These are phyloP conservation scores for Halocynthia aurantium DNA, from an alignment of 23 tunicate genomes.

Conservation along the genomic window DNA sequence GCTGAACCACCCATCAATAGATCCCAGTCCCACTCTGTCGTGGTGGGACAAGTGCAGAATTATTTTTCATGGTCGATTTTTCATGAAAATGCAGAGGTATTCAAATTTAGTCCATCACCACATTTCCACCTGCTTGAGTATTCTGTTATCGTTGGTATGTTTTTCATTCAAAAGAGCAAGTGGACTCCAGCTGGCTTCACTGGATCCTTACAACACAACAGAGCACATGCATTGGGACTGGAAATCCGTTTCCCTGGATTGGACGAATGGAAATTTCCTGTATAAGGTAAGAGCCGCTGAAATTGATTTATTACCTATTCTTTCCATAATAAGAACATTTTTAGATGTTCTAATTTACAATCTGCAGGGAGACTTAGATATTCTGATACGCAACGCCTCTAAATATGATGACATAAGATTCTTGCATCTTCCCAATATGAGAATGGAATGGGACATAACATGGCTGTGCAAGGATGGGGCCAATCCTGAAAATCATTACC, in stretches of 20 bases:
- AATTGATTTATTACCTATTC: not conserved
- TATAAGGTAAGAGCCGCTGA: conserved; percentile 44
- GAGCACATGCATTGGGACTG: conserved; percentile 97
- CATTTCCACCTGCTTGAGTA: not conserved
- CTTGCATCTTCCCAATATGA: conserved; percentile 64
- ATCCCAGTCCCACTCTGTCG: conserved; percentile 65
- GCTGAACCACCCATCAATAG: conserved; percentile 49
- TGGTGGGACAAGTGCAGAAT: conserved; percentile 97
- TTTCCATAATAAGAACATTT: too few relatives aligned
- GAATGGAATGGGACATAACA: conserved; percentile 55
- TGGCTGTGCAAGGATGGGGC: conserved; percentile 71
- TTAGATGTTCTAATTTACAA: not conserved
- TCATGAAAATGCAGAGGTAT: conserved; percentile 76
- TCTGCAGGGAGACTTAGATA: conserved; percentile 84
- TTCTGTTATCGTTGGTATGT: not conserved
- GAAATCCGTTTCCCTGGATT: conserved; percentile 65
- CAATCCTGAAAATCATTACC: conserved; percentile 75
- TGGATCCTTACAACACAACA: conserved; percentile 91
- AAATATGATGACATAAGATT: conserved; percentile 90
- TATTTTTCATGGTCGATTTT: conserved; percentile 59
- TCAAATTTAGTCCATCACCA: not conserved
- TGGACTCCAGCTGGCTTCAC: conserved; percentile 76
- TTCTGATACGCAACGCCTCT: conserved; percentile 91
- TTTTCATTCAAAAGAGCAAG: conserved; percentile 34
- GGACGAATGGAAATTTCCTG: conserved; percentile 77